phyloP scores from a whole-genome alignment of 2,797 vertebrate genomes.

The Hydrocynus forskahlii region DNA sequence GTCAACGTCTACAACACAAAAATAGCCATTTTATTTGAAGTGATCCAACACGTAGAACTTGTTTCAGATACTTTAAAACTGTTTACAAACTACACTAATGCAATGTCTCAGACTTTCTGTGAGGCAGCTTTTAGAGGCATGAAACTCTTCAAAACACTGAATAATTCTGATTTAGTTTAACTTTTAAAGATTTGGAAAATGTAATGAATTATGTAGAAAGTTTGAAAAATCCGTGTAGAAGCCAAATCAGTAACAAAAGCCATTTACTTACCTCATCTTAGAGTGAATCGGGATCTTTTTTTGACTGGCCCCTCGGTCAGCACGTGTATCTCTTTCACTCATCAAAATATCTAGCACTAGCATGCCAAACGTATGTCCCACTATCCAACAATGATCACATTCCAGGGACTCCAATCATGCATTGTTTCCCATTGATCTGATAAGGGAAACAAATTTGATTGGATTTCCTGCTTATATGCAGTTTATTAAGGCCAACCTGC shows the following conservation, averaged over 20 bases:
- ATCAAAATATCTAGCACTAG: not conserved
- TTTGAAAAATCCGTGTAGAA: not conserved
- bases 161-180: too few species aligned
- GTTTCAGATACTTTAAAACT: too few species aligned
- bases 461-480: not conserved
- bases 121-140: too few species aligned
- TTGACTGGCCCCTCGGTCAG: not conserved
- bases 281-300: too few species aligned
- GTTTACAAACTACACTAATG: too few species aligned
- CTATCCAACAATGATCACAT: not conserved
- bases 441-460: constrained; percentile 24
- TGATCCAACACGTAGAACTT: too few species aligned
- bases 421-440: not conserved
- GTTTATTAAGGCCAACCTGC: not conserved
- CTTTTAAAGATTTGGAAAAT: too few species aligned
- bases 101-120: too few species aligned
- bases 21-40: too few species aligned
- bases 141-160: too few species aligned
- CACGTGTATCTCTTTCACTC: not conserved
- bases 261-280: not conserved
- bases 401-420: not conserved
- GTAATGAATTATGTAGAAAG: too few species aligned
- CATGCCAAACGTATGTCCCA: not conserved
- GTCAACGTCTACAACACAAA: too few species aligned
- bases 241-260: not conserved